Evolutionary conservation across 53 echinoderm and acorn worm genomes (phyloP).

Genomic region (Zoroaster sp.): DNA sequence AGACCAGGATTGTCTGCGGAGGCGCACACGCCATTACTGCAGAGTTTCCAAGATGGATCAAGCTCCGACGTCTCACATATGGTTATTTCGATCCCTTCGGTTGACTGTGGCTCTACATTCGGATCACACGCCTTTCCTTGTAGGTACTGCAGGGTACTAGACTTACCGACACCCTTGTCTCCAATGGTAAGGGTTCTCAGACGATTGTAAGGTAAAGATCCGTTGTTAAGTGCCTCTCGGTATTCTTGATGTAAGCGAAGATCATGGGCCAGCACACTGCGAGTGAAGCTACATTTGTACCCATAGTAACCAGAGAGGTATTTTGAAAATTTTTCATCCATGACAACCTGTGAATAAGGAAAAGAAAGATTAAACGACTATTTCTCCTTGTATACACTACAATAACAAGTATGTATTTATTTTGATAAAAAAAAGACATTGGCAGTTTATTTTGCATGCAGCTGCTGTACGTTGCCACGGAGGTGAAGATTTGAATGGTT

Average conservation of each 20-base stretch:
- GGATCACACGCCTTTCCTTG: slow-evolving; percentile 46
- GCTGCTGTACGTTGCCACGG: too few relatives aligned
- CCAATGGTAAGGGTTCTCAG: slow-evolving; percentile 46
- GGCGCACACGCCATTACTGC: neutral
- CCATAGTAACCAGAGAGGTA: too few relatives aligned
- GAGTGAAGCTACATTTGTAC: too few relatives aligned
- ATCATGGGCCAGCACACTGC: too few relatives aligned
- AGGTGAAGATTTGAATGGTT: too few relatives aligned
- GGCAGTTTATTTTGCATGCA: too few relatives aligned
- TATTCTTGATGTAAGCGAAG: slow-evolving; percentile 28
- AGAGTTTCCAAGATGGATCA: slow-evolving; percentile 25
- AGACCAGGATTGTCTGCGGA: slow-evolving; percentile 38
- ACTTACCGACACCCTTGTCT: slow-evolving; percentile 58
- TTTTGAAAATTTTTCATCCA: too few relatives aligned
- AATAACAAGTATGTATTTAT: too few relatives aligned
- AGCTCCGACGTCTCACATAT: slow-evolving; percentile 52
- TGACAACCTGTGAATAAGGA: too few relatives aligned
- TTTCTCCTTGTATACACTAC: too few relatives aligned
- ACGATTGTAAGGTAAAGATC: slow-evolving; percentile 41
- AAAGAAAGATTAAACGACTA: too few relatives aligned
- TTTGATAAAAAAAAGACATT: too few relatives aligned
- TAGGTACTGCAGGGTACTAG: slow-evolving; percentile 39
- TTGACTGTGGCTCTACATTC: slow-evolving; percentile 12
- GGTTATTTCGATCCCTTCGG: slow-evolving; percentile 55
- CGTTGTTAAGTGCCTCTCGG: slow-evolving; percentile 10